Conservation (phyloP, 2,888 invertebrate species). For the Perizoma flavofasciatum region DNA sequence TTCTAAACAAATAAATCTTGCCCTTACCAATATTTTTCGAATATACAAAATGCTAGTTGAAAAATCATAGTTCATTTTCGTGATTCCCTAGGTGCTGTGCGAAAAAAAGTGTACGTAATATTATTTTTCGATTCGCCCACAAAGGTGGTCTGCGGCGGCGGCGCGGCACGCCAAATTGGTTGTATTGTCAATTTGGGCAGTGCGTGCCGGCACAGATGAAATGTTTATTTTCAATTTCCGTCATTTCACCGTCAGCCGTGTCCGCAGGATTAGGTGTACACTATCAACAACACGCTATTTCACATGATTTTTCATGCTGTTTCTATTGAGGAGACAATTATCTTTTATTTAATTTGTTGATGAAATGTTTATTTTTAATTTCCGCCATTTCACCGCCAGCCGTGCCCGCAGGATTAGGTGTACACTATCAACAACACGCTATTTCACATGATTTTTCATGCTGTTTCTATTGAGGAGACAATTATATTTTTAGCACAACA, state of each 20-base stretch:
- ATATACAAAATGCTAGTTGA: conserved; percentile 26
- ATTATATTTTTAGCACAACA: neutral
- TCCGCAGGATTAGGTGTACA: conserved; percentile 71
- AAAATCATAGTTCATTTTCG: conserved; percentile 76
- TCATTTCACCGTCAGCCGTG: conserved; percentile 74
- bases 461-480: too few species aligned
- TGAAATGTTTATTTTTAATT: conserved; percentile 83
- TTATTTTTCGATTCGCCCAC: conserved; percentile 84
- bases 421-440: conserved; percentile 49
- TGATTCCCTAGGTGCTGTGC: conserved; percentile 71
- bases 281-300: conserved; percentile 43
- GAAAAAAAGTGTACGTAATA: conserved; percentile 77
- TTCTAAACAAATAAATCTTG: too few species aligned
- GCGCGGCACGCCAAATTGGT: conserved; percentile 80
- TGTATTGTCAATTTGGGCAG: conserved; percentile 84
- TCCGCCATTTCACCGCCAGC: conserved; percentile 78
- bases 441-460: conserved; percentile 16
- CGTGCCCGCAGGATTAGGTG: conserved; percentile 70
- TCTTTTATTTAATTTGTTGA: too few species aligned
- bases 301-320: conserved; percentile 11
- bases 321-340: too few species aligned
- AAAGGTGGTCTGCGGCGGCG: conserved; percentile 80
- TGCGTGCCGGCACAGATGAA: conserved; percentile 82
- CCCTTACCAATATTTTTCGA: conserved; percentile 1
- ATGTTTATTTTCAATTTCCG: conserved; percentile 84